These are phyloP conservation scores for Nymphalis polychloros DNA, from an alignment of 2,888 invertebrate species.

Conservation along the genomic window DNA sequence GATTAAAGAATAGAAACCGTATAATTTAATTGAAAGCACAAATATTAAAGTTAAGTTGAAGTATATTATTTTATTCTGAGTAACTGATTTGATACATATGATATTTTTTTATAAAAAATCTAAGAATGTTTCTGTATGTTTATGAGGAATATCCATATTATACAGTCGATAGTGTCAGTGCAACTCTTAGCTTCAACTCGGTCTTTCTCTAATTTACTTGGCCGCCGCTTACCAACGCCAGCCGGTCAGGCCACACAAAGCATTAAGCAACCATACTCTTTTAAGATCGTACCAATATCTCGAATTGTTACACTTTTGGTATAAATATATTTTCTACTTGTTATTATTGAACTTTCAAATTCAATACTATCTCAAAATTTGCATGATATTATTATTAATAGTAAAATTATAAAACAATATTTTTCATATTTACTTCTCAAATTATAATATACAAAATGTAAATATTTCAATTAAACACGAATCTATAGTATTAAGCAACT, in stretches of 20 bases:
- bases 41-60: too few relatives aligned
- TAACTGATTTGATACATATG: too few relatives aligned
- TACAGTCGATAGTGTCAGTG: constrained; percentile 56
- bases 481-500: constrained; percentile 33
- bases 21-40: too few relatives aligned
- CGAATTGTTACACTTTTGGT: constrained; percentile 3
- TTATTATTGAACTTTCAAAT: neutral
- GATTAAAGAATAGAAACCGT: too few relatives aligned
- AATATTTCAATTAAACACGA: constrained; percentile 9
- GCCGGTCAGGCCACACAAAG: constrained; percentile 26
- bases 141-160: constrained; percentile 41
- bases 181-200: constrained; percentile 74
- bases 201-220: constrained; percentile 78
- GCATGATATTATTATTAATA: neutral
- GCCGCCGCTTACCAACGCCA: constrained; percentile 60
- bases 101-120: neutral
- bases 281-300: constrained; percentile 28
- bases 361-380: neutral
- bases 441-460: neutral
- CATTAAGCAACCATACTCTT: constrained; percentile 45
- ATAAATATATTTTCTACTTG: neutral
- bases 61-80: too few relatives aligned
- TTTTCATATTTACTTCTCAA: neutral
- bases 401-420: neutral
- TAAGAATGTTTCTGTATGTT: neutral